Conservation (phyloP, 1,140 invertebrate species). For the Drosophila simulans region DNA sequence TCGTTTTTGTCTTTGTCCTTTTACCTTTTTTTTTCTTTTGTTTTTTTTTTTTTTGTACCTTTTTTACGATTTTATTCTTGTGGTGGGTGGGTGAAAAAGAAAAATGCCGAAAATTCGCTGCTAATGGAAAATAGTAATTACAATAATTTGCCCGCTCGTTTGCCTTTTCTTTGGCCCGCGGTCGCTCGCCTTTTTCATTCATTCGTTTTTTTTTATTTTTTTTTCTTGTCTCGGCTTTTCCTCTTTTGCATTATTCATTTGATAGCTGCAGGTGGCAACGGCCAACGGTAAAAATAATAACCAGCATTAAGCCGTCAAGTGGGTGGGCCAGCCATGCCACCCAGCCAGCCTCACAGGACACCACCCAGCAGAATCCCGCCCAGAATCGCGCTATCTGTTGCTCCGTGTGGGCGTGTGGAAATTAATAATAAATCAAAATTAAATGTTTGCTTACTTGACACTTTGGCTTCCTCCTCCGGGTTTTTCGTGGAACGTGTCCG, state of each 20-base stretch:
- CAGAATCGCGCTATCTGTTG: conserved; percentile 16
- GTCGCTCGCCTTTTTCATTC: not conserved
- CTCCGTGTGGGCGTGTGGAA: conserved; percentile 53
- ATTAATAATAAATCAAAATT: conserved; percentile 83
- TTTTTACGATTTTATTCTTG: too few species aligned
- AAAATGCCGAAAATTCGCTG: conserved; percentile 53
- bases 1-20: conserved; percentile 11
- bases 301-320: conserved; percentile 40
- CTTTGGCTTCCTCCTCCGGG: conserved; percentile 55
- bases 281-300: conserved; percentile 30
- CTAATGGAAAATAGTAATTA: conserved; percentile 82
- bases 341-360: not conserved
- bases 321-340: not conserved
- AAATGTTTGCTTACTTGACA: conserved; percentile 80
- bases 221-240: conserved; percentile 3
- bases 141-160: conserved; percentile 62
- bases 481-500: conserved; percentile 19
- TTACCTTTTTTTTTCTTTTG: conserved; percentile 7
- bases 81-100: not conserved
- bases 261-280: conserved; percentile 39
- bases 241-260: conserved; percentile 58
- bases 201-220: not conserved
- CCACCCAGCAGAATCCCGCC: not conserved
- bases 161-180: conserved; percentile 10
- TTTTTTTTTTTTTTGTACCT: not conserved